Conservation (phyloP, 2,888 invertebrate genomes). For the Pantelozetes paolii region DNA sequence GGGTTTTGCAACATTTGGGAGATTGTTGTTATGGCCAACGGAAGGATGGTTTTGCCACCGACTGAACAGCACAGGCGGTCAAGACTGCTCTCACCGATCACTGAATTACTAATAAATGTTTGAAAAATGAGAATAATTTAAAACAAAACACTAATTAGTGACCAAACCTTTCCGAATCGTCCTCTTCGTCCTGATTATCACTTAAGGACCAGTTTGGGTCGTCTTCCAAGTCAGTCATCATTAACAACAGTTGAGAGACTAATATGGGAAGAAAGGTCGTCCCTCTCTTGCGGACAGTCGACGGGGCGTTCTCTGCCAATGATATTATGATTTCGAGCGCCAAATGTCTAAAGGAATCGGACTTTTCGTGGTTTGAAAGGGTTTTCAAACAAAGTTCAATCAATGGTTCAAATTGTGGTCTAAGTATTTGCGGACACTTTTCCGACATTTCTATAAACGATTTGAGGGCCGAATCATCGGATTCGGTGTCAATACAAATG, state of each 20-base stretch:
- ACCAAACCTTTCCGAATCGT: conserved; percentile 73
- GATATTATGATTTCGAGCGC: conserved; percentile 80
- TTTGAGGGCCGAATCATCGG: conserved; percentile 67
- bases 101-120: conserved; percentile 67
- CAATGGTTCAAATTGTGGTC: conserved; percentile 77
- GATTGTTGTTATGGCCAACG: conserved; percentile 76
- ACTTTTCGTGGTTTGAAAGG: conserved; percentile 47
- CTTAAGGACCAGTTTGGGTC: conserved; percentile 79
- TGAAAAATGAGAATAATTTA: conserved; percentile 29
- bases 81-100: conserved; percentile 91
- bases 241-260: conserved; percentile 78
- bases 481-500: conserved; percentile 66
- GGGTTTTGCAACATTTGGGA: conserved; percentile 75
- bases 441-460: conserved; percentile 91
- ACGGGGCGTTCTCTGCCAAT: conserved; percentile 87
- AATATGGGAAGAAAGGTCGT: conserved; percentile 65
- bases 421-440: conserved; percentile 82
- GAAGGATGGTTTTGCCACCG: conserved; percentile 86
- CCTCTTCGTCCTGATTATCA: conserved; percentile 74
- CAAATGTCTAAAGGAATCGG: conserved; percentile 73
- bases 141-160: conserved; percentile 15
- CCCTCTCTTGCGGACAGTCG: conserved; percentile 90
- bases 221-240: conserved; percentile 93
- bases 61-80: conserved; percentile 96
- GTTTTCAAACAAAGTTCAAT: conserved; percentile 84